These are phyloP conservation scores for Ectropis grisescens DNA, from an alignment of 1,140 invertebrate genomes.

Conservation along the genomic window DNA sequence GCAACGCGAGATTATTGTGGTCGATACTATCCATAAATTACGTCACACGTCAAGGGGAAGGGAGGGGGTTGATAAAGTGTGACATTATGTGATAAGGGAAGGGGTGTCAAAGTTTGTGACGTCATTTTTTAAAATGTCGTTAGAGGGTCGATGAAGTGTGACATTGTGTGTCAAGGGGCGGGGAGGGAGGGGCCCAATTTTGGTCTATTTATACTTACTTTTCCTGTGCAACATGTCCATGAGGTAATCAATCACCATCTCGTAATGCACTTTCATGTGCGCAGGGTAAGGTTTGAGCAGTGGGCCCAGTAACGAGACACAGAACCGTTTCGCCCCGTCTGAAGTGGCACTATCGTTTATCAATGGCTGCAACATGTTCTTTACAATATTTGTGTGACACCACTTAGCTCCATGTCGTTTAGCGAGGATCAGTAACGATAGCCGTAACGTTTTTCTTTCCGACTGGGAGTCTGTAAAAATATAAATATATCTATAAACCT, in stretches of 20 bases:
- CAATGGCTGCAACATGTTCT: conserved; percentile 42
- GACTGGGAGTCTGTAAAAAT: conserved; percentile 35
- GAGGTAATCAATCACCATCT: conserved; percentile 47
- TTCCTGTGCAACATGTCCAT: conserved; percentile 33
- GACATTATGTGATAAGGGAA: too few species aligned
- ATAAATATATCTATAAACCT: too few species aligned
- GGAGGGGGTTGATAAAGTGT: too few species aligned
- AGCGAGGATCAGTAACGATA: conserved; percentile 48
- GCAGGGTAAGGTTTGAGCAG: conserved; percentile 49
- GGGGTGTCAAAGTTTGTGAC: too few species aligned
- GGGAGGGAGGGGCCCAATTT: too few species aligned
- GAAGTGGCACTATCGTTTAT: conserved; percentile 31
- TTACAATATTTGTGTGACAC: conserved; percentile 57
- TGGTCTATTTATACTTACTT: conserved; percentile 39
- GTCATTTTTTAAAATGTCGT: too few species aligned
- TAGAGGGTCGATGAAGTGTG: too few species aligned
- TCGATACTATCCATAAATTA: too few species aligned
- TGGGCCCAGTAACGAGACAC: conserved; percentile 45
- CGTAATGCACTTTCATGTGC: conserved; percentile 52
- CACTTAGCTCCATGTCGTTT: conserved; percentile 52
- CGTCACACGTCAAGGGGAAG: too few species aligned
- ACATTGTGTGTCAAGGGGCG: too few species aligned
- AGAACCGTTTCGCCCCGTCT: conserved; percentile 29
- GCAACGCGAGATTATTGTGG: too few species aligned
- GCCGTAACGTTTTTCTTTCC: conserved; percentile 41